phyloP scores from a whole-genome alignment of 1,140 invertebrate genomes.

The Drosophila pseudoobscura region DNA sequence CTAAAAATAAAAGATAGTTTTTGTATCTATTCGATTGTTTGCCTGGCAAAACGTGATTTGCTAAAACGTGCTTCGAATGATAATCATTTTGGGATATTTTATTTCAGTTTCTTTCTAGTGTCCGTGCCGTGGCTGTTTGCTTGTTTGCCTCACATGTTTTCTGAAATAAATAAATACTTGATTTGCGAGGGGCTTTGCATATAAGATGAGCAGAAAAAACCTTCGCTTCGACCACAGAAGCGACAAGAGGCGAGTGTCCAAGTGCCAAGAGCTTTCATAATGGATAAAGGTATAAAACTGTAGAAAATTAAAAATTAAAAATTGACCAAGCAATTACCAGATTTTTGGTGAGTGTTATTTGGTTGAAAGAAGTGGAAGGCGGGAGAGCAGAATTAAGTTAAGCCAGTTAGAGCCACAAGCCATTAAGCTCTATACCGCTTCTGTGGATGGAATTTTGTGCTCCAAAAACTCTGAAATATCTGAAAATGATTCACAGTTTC shows the following conservation, averaged over 20 bases:
- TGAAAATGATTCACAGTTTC: neutral
- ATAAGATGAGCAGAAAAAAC: constrained; percentile 17
- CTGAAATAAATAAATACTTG: constrained; percentile 46
- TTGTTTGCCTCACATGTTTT: constrained; percentile 3
- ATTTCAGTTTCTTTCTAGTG: constrained; percentile 30
- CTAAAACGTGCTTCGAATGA: constrained; percentile 61
- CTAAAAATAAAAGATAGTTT: constrained; percentile 18
- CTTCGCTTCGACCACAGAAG: neutral
- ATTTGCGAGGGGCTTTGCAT: constrained; percentile 32
- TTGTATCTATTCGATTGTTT: constrained; percentile 27
- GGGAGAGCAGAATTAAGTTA: too few species aligned
- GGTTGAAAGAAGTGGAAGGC: too few species aligned
- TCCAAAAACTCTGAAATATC: constrained; percentile 4
- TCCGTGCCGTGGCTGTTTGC: constrained; percentile 4
- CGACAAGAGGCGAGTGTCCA: neutral
- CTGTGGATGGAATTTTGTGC: too few species aligned
- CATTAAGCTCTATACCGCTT: too few species aligned
- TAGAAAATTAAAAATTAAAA: too few species aligned
- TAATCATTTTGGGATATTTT: constrained; percentile 28
- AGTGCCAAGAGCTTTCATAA: too few species aligned
- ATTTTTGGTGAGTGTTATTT: too few species aligned
- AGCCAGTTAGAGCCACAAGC: too few species aligned
- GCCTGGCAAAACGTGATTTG: constrained; percentile 57
- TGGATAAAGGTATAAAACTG: too few species aligned
- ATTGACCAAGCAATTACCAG: too few species aligned